These are phyloP conservation scores for Paracyprichromis sp. DNA, from an alignment of 2,113 vertebrate genomes.

Conservation along the genomic window DNA sequence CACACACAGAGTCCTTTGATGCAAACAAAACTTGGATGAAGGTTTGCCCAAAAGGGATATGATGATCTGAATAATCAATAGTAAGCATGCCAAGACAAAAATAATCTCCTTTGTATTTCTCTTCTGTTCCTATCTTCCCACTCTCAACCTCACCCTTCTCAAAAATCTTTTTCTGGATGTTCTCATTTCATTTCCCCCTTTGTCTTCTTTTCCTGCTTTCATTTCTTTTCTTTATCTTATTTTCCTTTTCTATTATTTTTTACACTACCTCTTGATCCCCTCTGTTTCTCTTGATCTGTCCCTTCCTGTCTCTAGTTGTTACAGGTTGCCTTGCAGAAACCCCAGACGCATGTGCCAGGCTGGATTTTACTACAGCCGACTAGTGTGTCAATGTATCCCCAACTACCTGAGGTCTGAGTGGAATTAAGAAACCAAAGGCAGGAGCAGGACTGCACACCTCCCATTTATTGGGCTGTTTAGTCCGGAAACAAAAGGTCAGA, in stretches of 20 bases:
- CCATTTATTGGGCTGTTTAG: background rate
- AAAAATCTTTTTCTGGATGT: background rate
- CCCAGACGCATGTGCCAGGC: slow-evolving; percentile 33
- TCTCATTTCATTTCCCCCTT: background rate
- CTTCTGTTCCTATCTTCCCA: background rate
- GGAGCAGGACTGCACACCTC: background rate
- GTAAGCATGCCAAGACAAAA: background rate
- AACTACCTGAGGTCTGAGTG: slow-evolving; percentile 60
- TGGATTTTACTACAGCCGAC: slow-evolving; percentile 61
- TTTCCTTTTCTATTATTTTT: background rate
- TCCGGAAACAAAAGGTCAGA: background rate
- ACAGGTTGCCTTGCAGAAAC: slow-evolving; percentile 64
- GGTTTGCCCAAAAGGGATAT: slow-evolving; percentile 33
- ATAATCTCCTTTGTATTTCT: slow-evolving; percentile 4
- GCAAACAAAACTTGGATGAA: slow-evolving; percentile 23
- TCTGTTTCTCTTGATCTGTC: background rate
- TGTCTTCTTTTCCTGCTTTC: background rate
- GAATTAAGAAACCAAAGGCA: slow-evolving; percentile 29
- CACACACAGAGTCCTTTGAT: slow-evolving; percentile 23
- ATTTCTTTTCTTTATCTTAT: background rate
- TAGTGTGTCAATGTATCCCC: slow-evolving; percentile 69
- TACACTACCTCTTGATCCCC: background rate
- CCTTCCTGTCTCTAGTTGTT: slow-evolving; percentile 45
- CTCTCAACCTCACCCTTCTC: background rate
- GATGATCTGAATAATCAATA: slow-evolving; percentile 13